phyloP scores from a whole-genome alignment of 2,888 invertebrate genomes.

The Ligdia adustata region DNA sequence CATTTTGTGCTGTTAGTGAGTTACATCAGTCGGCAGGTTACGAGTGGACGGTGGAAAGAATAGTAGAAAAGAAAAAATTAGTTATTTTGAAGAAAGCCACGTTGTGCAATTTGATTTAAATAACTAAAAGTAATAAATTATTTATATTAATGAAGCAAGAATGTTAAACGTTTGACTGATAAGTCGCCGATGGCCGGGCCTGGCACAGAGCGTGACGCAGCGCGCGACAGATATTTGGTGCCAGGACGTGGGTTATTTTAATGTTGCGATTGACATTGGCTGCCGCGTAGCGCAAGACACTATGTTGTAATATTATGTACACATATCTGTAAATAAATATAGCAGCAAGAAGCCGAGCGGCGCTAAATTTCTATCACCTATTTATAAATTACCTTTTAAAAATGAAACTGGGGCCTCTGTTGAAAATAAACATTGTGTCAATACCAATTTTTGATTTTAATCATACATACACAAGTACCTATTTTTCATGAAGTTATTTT shows the following conservation, averaged over 20 bases:
- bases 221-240: constrained; percentile 53
- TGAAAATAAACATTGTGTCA: constrained; percentile 69
- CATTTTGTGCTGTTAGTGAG: constrained; percentile 74
- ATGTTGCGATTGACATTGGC: constrained; percentile 57
- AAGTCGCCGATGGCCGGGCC: constrained; percentile 33
- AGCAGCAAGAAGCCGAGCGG: constrained; percentile 69
- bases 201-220: constrained; percentile 52
- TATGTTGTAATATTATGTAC: constrained; percentile 51
- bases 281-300: constrained; percentile 65
- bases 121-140: constrained; percentile 39
- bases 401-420: constrained; percentile 80
- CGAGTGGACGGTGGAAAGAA: constrained; percentile 59
- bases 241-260: constrained; percentile 65
- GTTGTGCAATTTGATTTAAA: constrained; percentile 42
- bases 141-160: constrained; percentile 53
- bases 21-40: constrained; percentile 43
- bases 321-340: constrained; percentile 56
- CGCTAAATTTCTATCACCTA: constrained; percentile 53
- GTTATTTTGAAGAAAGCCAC: constrained; percentile 58
- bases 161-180: constrained; percentile 52
- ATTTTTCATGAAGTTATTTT: too few species aligned
- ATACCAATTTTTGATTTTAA: constrained; percentile 31
- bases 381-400: constrained; percentile 80
- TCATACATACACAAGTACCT: not conserved
- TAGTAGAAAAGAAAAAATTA: constrained; percentile 73